Percentiles rank a stretch among this genome's conserved stretches.
Conservation (phyloP, 2,113 vertebrate species). For the Hyaena hyaena region DNA sequence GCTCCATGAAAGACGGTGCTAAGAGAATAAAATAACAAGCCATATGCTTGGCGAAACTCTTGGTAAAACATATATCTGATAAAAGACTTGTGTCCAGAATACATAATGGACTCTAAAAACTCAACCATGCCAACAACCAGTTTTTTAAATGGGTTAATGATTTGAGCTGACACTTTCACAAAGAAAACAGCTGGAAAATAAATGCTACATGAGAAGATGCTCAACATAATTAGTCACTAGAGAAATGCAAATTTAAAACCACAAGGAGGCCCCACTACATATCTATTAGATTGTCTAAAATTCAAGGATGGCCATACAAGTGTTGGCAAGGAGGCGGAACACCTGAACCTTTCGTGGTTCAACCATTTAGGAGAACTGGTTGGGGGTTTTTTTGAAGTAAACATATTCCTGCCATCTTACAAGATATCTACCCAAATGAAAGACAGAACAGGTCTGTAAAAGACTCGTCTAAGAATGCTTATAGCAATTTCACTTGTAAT, state of each 20-base stretch:
- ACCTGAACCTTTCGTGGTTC: not conserved
- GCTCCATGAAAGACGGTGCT: not conserved
- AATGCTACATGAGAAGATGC: not conserved
- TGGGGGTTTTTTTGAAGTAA: not conserved
- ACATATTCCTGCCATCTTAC: not conserved
- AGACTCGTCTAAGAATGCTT: not conserved
- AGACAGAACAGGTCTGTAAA: not conserved
- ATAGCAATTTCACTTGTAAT: not conserved
- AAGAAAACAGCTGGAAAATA: constrained; percentile 31
- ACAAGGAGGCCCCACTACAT: not conserved
- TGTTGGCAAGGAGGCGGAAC: not conserved
- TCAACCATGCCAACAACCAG: constrained; percentile 8
- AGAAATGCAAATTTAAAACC: constrained; percentile 22
- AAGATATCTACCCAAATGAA: constrained; percentile 13
- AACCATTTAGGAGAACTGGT: constrained; percentile 4
- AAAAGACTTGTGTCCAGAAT: not conserved
- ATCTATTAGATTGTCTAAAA: not conserved
- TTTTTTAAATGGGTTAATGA: not conserved
- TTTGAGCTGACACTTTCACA: not conserved
- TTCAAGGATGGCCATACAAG: not conserved
- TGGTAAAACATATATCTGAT: not conserved
- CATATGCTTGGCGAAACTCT: not conserved
- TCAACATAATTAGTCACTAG: not conserved
- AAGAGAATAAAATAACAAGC: not conserved
- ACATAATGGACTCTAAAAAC: not conserved